Base-by-base conservation (phyloP, 2,888 invertebrate genomes). In the Erebia ligea region DNA sequence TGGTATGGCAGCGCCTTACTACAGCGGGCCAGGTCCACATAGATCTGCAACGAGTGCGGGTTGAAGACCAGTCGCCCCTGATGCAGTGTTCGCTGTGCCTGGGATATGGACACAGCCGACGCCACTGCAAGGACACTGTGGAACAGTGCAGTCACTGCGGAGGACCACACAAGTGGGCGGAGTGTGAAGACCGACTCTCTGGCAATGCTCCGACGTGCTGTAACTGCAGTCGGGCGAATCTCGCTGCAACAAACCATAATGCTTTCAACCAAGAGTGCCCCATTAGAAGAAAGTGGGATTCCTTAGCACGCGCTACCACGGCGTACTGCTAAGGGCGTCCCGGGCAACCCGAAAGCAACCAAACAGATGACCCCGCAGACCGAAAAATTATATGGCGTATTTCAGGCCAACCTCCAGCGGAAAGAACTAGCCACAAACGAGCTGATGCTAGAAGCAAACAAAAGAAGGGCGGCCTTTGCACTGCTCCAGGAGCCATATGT, bases 81-180 rank as follows among this genome's bases (percentile, higher is more conserved):
- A 72, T 77, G 5, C 76, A 76, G 48, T 79, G 79, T 67, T 68
- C 75, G 0, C 42, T 45, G 4, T 79, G 79, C 65, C 61, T 77
- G 17, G 76, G 73, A 0, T 77, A 70, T 9, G 76, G 77, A 0
- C 77, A 77, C 17, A 57, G 71, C 0, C 69, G n/a, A 21, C 56
- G 72, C 4, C 64, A 70, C 57, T 78, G 78, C 65, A 71, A 19
- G 0, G 75, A 77, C 8, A 1, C 48, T 6, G 56, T 17, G 2
- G 75, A 73, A 9, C 13, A 45, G 6, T 78, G 78, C 68, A 70
- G 76, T 52, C 75, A 78, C 70, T 78, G 77, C 57, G 77, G 75
- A 0, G 78, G 73, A 0, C 68, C 72, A 0, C 77, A 78, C 56
- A 8, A 71, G 25, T 57, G 65, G 40, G 17, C 63, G 0, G 68